phyloP scores from a whole-genome alignment of 2,113 vertebrate species.

The Cichladusa arquata region DNA sequence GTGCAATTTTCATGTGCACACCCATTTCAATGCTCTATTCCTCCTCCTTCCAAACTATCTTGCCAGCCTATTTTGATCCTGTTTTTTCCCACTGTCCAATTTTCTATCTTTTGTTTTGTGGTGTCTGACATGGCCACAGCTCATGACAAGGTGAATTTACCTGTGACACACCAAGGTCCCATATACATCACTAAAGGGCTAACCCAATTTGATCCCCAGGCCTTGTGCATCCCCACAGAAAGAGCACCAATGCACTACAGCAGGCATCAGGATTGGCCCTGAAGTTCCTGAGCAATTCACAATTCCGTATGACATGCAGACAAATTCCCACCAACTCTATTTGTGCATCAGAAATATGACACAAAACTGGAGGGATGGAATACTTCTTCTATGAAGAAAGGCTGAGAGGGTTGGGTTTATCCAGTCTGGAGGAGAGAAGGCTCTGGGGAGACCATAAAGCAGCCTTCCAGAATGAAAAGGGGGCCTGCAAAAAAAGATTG shows the following conservation, averaged over 20 bases:
- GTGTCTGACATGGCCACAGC: not conserved
- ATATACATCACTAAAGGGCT: not conserved
- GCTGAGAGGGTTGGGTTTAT: not conserved
- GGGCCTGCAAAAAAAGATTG: not conserved
- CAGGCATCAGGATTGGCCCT: not conserved
- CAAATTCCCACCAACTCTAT: not conserved
- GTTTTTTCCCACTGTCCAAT: not conserved
- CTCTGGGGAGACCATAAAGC: not conserved
- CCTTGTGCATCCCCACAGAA: not conserved
- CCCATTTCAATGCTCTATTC: not conserved
- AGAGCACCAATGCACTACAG: fast-evolving
- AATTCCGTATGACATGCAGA: fast-evolving
- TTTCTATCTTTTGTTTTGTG: not conserved
- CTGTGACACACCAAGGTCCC: not conserved
- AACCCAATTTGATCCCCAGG: not conserved
- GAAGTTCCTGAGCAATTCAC: not conserved
- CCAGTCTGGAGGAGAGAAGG: not conserved
- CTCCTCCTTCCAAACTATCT: not conserved
- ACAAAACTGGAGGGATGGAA: not conserved
- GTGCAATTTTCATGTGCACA: not conserved
- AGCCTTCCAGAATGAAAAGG: not conserved
- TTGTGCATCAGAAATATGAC: not conserved
- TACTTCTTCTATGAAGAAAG: not conserved
- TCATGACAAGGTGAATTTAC: not conserved
- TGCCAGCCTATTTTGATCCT: not conserved